Evolutionary conservation across 1,140 invertebrate species (phyloP).

Genomic region (Drosophila athabasca): DNA sequence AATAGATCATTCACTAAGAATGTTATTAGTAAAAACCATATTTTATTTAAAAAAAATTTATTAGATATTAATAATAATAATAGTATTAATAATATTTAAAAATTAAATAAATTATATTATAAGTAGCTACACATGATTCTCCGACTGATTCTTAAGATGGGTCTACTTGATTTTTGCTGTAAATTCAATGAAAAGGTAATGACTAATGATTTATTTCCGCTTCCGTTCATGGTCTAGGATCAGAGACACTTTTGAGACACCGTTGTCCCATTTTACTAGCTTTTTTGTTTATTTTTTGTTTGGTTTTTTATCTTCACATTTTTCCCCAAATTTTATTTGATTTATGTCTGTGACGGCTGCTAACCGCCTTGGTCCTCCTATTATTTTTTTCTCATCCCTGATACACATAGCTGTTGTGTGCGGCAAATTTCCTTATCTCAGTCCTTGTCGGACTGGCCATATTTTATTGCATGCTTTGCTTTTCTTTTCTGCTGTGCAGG

Average conservation of each 20-base stretch:
- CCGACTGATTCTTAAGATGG: too few species aligned
- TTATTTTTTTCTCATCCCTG: slow-evolving; percentile 17
- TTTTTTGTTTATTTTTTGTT: slow-evolving; percentile 5
- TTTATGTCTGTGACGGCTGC: slow-evolving; percentile 59
- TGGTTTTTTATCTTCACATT: slow-evolving; percentile 33
- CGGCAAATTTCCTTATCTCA: slow-evolving; percentile 55
- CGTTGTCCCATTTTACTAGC: slow-evolving; percentile 9
- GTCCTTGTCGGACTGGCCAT: slow-evolving; percentile 51
- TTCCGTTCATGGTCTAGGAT: not conserved
- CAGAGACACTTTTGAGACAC: not conserved
- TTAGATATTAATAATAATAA: too few species aligned
- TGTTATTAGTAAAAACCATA: too few species aligned
- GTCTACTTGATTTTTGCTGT: not conserved
- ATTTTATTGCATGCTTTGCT: slow-evolving; percentile 52
- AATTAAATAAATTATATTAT: too few species aligned
- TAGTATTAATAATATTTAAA: too few species aligned
- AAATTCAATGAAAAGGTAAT: not conserved
- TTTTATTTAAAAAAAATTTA: too few species aligned
- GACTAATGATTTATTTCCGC: slow-evolving; percentile 3
- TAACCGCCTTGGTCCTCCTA: slow-evolving; percentile 9
- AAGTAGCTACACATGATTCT: too few species aligned
- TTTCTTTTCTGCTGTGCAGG: slow-evolving; percentile 47
- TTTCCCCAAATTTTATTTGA: slow-evolving; percentile 64
- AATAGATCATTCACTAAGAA: not conserved
- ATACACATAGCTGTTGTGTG: slow-evolving; percentile 12